phyloP scores from a whole-genome alignment of 2,888 invertebrate species.

The Allolobophora icterica region DNA sequence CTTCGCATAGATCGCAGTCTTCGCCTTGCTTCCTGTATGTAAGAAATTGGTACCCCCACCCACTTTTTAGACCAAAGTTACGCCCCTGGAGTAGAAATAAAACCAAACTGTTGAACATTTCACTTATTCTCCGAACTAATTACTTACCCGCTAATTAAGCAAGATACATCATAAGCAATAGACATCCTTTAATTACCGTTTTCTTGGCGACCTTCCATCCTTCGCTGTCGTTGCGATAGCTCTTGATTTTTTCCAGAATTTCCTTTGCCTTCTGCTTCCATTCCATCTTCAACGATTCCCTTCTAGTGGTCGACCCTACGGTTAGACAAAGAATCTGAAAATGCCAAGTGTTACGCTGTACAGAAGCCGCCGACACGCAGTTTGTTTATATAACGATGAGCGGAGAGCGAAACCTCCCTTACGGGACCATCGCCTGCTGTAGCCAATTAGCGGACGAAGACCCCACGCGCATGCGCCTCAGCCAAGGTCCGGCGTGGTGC shows the following conservation, averaged over 20 bases:
- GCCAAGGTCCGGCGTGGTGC: background rate
- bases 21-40: too few relatives aligned
- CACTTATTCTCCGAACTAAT: too few relatives aligned
- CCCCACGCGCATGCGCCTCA: slow-evolving; percentile 7
- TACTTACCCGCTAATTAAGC: too few relatives aligned
- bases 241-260: slow-evolving; percentile 43
- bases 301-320: background rate
- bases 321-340: background rate
- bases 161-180: background rate
- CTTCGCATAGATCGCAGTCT: too few relatives aligned
- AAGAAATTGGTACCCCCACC: too few relatives aligned
- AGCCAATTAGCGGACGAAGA: background rate
- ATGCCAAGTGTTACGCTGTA: background rate
- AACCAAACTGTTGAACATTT: background rate
- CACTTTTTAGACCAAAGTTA: too few relatives aligned
- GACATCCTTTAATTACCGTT: slow-evolving; percentile 47
- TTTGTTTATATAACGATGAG: background rate
- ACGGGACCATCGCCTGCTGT: background rate
- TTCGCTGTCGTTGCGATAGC: slow-evolving; percentile 47
- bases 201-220: slow-evolving; percentile 52
- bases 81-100: background rate
- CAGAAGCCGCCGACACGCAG: background rate
- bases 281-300: slow-evolving; percentile 39
- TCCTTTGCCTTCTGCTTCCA: slow-evolving; percentile 45
- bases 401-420: background rate